Evolutionary conservation across 2,797 vertebrate species (phyloP).

Genomic region (Melanotaenia nigrans): DNA sequence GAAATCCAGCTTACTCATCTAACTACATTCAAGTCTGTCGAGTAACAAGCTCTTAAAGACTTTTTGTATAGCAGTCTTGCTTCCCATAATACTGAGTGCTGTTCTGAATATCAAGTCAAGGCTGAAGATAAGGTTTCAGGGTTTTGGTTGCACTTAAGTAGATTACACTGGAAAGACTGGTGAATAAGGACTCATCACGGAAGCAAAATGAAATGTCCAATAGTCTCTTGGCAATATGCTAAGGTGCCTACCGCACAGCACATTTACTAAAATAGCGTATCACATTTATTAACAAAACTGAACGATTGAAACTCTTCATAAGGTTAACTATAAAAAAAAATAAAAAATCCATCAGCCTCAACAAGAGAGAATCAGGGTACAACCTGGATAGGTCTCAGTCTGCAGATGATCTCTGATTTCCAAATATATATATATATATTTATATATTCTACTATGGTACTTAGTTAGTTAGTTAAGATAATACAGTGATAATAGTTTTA

Average conservation of each 20-base stretch:
- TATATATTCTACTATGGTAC: too few species aligned
- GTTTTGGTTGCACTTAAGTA: conserved; percentile 55
- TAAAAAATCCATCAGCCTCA: background rate
- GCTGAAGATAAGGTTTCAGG: conserved; percentile 52
- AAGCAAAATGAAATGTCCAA: conserved; percentile 50
- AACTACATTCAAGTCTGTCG: conserved; percentile 6
- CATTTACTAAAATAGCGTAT: background rate
- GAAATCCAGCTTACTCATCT: conserved; percentile 12
- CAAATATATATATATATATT: background rate
- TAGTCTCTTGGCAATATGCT: conserved; percentile 33
- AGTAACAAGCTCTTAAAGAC: background rate
- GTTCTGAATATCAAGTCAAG: conserved; percentile 29
- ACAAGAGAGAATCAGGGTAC: background rate
- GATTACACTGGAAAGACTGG: conserved; percentile 47
- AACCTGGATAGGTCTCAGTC: background rate
- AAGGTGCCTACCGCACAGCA: background rate
- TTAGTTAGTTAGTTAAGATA: conserved; percentile 7
- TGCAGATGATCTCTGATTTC: background rate
- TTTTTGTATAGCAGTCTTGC: background rate
- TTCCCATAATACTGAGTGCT: conserved; percentile 11
- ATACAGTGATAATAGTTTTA: background rate
- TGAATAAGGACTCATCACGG: conserved; percentile 44
- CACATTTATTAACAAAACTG: conserved; percentile 6
- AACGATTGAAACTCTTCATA: conserved; percentile 8
- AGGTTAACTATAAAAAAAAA: background rate